Evolutionary conservation across 2,888 invertebrate species (phyloP).

Genomic region (Xanthorhoe spadicearia): DNA sequence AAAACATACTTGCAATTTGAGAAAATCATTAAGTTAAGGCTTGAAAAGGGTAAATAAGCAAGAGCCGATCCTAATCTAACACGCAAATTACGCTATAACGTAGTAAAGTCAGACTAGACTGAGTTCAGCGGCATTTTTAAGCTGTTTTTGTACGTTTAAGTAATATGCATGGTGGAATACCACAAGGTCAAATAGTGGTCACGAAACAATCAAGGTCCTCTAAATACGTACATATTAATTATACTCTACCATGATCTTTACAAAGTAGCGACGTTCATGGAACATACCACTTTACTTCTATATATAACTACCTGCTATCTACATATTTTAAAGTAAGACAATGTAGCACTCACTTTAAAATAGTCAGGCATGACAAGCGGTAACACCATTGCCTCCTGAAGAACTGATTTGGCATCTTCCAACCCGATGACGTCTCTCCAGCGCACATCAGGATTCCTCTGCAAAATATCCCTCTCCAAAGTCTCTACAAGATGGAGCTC

Average conservation of each 20-base stretch:
- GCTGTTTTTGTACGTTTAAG: constrained; percentile 13
- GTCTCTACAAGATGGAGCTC: constrained; percentile 92
- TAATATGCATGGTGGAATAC: constrained; percentile 1
- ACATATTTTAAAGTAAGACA: background rate
- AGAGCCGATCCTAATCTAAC: constrained; percentile 55
- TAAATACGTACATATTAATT: background rate
- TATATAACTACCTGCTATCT: background rate
- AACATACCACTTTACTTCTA: background rate
- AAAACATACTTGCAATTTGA: constrained; percentile 41
- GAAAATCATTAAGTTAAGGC: constrained; percentile 42
- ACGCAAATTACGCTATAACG: constrained; percentile 71
- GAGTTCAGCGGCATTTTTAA: constrained; percentile 11
- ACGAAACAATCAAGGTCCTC: constrained; percentile 16
- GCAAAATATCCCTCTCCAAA: constrained; percentile 93
- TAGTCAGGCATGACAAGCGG: constrained; percentile 95
- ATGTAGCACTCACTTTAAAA: constrained; percentile 86
- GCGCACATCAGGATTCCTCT: constrained; percentile 91
- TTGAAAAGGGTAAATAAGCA: constrained; percentile 50
- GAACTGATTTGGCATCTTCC: constrained; percentile 89
- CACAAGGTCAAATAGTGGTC: constrained; percentile 27
- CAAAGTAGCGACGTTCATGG: background rate
- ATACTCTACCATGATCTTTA: background rate
- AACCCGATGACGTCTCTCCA: constrained; percentile 92
- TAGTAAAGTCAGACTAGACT: constrained; percentile 42
- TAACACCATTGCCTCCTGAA: constrained; percentile 94